Evolutionary conservation across 2,797 vertebrate genomes (phyloP).

Genomic region (Sarcoramphus papa): DNA sequence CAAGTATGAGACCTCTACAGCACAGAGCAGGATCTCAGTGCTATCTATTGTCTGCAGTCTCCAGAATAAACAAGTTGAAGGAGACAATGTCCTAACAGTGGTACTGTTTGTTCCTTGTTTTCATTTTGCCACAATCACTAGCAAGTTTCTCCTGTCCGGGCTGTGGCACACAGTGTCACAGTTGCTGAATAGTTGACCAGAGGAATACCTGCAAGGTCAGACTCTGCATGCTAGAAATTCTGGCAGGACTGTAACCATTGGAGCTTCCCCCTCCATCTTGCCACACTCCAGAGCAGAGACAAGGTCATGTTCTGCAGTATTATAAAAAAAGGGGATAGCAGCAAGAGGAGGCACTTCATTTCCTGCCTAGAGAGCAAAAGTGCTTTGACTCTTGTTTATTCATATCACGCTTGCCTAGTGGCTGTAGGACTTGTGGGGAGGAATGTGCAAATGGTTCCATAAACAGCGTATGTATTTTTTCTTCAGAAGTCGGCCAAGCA

Average conservation of each 20-base stretch:
- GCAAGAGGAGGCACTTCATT: background rate
- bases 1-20: background rate
- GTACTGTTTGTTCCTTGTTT: background rate
- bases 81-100: background rate
- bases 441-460: background rate
- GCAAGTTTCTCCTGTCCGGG: background rate
- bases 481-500: background rate
- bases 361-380: background rate
- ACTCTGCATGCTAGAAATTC: background rate
- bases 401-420: fast-evolving
- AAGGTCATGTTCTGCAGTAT: background rate
- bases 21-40: background rate
- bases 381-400: background rate
- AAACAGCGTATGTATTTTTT: background rate
- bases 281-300: background rate
- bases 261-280: background rate
- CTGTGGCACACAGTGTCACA: background rate
- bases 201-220: background rate
- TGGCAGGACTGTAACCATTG: background rate
- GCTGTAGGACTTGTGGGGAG: background rate
- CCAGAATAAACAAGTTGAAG: background rate
- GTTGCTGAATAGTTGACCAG: background rate
- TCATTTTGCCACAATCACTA: background rate
- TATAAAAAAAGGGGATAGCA: background rate
- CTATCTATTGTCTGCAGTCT: background rate